phyloP scores from a whole-genome alignment of 2,113 vertebrate genomes.

The Chaetodon auriga region DNA sequence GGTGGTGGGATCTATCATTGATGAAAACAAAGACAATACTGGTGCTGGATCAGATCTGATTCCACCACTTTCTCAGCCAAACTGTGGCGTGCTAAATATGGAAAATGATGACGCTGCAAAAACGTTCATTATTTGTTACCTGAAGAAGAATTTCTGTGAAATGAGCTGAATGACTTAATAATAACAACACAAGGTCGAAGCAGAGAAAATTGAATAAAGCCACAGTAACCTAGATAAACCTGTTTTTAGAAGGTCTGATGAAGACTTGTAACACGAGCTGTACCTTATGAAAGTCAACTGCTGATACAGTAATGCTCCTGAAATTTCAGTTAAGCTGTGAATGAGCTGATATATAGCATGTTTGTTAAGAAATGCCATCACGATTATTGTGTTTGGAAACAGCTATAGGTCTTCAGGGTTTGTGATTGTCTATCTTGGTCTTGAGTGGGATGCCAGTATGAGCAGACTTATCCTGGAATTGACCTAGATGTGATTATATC shows the following conservation, averaged over 20 bases:
- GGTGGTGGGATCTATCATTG: conserved; percentile 15
- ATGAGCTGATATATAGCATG: no score
- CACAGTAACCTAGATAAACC: not conserved
- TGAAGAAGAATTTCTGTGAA: not conserved
- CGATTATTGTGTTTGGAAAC: not conserved
- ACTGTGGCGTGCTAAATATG: conserved; percentile 28
- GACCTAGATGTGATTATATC: not conserved
- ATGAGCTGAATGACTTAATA: not conserved
- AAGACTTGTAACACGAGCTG: not conserved
- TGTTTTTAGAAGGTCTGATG: not conserved
- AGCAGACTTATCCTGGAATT: not conserved
- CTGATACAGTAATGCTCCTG: no score
- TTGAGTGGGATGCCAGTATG: not conserved
- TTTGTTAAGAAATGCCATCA: no score
- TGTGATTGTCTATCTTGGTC: not conserved
- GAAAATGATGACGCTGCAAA: conserved; percentile 20
- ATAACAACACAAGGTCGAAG: no score
- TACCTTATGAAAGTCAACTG: not conserved
- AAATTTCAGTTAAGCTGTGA: not conserved
- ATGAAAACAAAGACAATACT: conserved; percentile 17
- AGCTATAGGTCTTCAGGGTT: not conserved
- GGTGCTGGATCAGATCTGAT: conserved; percentile 5
- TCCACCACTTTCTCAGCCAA: conserved; percentile 14
- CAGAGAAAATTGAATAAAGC: not conserved
- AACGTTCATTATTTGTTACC: not conserved